Base-by-base conservation (phyloP, 1,140 invertebrate species). In the Bombus picipes region DNA sequence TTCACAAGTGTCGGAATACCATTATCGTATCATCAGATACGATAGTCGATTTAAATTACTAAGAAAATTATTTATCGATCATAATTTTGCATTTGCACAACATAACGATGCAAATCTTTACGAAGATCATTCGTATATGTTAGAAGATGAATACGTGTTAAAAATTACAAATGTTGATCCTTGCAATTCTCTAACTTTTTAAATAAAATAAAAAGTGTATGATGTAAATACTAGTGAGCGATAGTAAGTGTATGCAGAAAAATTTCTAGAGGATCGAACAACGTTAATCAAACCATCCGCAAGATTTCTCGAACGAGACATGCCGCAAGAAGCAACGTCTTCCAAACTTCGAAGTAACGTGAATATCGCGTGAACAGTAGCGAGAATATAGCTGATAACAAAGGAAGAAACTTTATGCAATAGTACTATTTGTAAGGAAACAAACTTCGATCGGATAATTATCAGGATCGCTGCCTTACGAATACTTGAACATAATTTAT, bases 401-500 rank as follows among this genome's bases (percentile, higher is more conserved):
- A 34, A 43, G 12, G 57, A 65, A 66, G 57, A 74, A 62, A 65
- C 34, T 13, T 22, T 3, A 12, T 15, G 22, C 28, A 34, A 25
- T 53, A 2, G 22, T 8, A 12, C 0, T 13, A 32, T 43, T 65
- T 22, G 43, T 41, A 41, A 41, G 22, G 1, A 53, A 68, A n/a
- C 25, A 10, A 28, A 62, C 15, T 47, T 41, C 32, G 53, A 65
- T 72, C 53, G 68, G 39, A 85, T 85, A 81, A 85, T 81, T 68
- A 57, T 37, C 70, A 18, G 34, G 32, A 32, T 84, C 57, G 28
- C 43, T 57, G 47, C 15, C 18, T 5, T 28, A 28, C 70, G 62
- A n/a, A 85, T 65, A 68, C 57, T 66, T 73, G 41, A 81, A 81
- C 78, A 34, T 68, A 74, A 85, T 85, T 81, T 81, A 85, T 85